phyloP scores from a whole-genome alignment of 1,140 invertebrate species.

The Drosophila paulistorum region DNA sequence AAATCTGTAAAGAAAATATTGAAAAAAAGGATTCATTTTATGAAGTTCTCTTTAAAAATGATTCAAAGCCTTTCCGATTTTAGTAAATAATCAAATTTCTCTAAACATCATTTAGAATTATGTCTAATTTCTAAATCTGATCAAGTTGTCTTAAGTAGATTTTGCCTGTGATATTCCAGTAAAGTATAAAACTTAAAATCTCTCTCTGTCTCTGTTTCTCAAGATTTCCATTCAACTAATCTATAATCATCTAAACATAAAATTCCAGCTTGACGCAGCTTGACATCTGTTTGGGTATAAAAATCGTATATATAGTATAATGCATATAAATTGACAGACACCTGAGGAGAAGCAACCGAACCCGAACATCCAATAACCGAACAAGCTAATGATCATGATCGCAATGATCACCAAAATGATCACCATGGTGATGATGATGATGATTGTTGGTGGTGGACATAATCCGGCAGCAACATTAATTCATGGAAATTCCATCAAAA shows the following conservation, averaged over 20 bases:
- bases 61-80: no score
- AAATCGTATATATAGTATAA: conserved; percentile 37
- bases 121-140: no score
- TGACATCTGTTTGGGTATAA: conserved; percentile 56
- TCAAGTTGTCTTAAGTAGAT: no score
- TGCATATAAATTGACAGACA: conserved; percentile 48
- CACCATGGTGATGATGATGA: neutral
- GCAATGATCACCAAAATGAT: neutral
- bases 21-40: no score
- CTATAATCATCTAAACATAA: conserved; percentile 39
- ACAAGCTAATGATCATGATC: conserved; percentile 15
- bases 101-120: no score
- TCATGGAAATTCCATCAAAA: conserved; percentile 79
- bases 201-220: no score
- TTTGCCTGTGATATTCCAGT: no score
- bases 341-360: conserved; percentile 50
- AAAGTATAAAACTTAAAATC: no score
- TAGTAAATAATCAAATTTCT: no score
- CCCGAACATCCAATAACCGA: neutral
- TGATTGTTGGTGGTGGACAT: conserved; percentile 37
- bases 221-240: neutral
- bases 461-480: conserved; percentile 73
- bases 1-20: no score
- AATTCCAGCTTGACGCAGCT: conserved; percentile 65
- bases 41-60: no score